Conservation (phyloP, 2,113 vertebrate genomes). For the Canis aureus region DNA sequence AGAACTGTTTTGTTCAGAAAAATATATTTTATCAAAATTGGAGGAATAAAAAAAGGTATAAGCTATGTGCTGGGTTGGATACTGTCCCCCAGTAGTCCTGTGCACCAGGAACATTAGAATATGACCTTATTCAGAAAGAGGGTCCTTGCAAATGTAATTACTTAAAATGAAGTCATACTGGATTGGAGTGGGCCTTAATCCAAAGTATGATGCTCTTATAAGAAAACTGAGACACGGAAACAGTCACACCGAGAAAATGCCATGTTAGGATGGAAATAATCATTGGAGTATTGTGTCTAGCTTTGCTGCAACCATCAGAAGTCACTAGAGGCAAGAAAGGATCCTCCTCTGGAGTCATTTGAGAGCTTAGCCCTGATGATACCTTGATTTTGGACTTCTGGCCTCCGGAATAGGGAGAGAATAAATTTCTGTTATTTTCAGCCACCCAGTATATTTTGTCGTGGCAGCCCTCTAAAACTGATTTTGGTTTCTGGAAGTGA, state of each 20-base stretch:
- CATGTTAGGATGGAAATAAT: fast-evolving
- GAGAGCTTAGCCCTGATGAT: background rate
- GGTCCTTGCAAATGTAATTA: background rate
- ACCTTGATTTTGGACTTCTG: background rate
- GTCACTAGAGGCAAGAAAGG: background rate
- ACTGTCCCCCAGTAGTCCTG: background rate
- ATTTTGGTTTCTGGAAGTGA: conserved; percentile 11
- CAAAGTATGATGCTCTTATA: background rate
- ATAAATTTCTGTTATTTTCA: background rate
- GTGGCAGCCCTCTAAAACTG: background rate
- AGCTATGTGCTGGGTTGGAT: background rate
- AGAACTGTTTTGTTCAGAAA: conserved; percentile 24
- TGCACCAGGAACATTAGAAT: background rate
- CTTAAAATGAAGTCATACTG: background rate
- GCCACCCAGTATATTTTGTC: background rate
- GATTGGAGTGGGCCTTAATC: background rate
- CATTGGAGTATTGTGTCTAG: background rate
- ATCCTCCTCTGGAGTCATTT: background rate
- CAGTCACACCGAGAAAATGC: background rate
- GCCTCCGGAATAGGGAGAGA: background rate
- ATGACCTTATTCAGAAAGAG: conserved; percentile 11
- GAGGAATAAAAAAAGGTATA: background rate
- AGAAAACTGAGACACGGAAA: background rate
- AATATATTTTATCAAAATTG: background rate
- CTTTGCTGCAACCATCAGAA: background rate